Conservation (phyloP, 1,140 invertebrate species). For the Schlechtendalia chinensis region DNA sequence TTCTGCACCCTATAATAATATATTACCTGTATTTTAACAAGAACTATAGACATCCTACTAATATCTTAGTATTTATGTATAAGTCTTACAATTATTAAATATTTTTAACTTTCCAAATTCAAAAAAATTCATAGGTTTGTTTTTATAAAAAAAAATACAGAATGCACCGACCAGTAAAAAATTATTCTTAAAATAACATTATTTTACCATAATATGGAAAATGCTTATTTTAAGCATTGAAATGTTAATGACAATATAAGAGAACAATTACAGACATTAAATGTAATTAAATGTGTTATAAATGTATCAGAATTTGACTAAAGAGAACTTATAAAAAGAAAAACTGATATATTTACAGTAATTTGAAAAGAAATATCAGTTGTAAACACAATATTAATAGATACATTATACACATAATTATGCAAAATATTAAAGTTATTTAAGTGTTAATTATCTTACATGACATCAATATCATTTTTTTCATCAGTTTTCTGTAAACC, state of each 20-base stretch:
- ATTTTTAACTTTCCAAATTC: no score
- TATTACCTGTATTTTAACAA: constrained; percentile 19
- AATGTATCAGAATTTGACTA: no score
- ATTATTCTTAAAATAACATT: no score
- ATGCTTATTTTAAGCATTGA: background rate
- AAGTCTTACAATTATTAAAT: constrained; percentile 5
- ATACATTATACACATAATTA: background rate
- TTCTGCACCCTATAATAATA: constrained; percentile 68
- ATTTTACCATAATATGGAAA: background rate
- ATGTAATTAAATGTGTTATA: background rate
- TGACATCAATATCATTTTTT: constrained; percentile 78
- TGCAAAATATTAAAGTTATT: constrained; percentile 18
- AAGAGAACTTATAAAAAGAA: no score
- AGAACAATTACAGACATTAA: background rate
- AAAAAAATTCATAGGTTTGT: no score
- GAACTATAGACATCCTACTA: background rate
- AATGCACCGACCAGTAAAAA: no score
- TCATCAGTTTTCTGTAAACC: constrained; percentile 80
- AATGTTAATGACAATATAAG: background rate
- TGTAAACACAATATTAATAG: background rate
- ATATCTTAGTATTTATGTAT: background rate
- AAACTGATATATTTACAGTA: no score
- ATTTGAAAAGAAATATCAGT: no score
- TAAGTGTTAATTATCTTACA: constrained; percentile 62
- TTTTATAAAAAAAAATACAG: no score